Conservation (phyloP, 2,113 vertebrate genomes). For the Patagioenas fasciata region DNA sequence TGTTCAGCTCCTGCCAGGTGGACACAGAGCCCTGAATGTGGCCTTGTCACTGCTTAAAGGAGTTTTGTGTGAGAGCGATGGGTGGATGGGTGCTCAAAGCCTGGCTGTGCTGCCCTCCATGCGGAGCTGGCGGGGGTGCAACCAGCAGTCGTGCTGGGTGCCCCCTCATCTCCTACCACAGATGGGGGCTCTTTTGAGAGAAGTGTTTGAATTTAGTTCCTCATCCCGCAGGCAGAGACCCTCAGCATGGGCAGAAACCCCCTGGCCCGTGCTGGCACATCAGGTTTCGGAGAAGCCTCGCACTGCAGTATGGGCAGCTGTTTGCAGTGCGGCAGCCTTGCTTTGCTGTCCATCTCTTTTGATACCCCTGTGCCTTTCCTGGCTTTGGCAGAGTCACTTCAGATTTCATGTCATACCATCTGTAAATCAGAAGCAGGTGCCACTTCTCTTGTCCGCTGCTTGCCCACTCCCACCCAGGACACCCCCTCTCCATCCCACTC, state of each 20-base stretch:
- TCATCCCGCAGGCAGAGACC: background rate
- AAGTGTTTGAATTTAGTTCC: background rate
- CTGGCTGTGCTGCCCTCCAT: background rate
- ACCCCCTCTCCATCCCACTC: background rate
- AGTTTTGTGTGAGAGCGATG: background rate
- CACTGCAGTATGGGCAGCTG: accelerated
- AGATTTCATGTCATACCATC: background rate
- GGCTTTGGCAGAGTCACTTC: background rate
- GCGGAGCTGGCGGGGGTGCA: background rate
- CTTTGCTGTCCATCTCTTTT: background rate
- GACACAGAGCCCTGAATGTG: background rate
- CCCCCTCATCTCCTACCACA: background rate
- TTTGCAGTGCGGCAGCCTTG: background rate
- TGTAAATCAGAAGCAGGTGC: background rate
- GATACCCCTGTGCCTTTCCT: background rate
- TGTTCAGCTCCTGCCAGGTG: background rate
- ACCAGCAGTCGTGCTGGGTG: background rate
- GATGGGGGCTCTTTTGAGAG: background rate
- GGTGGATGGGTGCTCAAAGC: background rate
- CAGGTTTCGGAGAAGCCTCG: background rate
- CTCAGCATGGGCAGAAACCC: background rate
- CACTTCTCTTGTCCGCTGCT: background rate
- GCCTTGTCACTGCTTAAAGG: background rate
- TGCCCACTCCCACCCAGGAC: background rate
- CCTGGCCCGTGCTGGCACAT: accelerated